Conservation (phyloP, 2,113 vertebrate genomes). For the Corydoras sp. region DNA sequence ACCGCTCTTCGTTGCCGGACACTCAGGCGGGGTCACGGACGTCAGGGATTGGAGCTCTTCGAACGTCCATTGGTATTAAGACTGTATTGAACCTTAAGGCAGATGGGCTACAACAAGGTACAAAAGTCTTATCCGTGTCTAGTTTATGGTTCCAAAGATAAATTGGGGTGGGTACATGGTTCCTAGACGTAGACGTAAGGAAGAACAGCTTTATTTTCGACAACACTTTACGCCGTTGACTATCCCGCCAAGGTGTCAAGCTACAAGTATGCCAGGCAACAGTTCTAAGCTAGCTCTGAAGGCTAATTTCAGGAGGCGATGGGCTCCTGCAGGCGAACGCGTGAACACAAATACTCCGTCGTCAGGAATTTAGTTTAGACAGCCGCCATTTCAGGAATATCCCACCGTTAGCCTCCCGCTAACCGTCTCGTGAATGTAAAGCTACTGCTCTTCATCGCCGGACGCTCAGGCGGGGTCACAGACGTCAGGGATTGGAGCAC, state of each 20-base stretch:
- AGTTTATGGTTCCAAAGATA: too few relatives aligned
- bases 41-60: too few relatives aligned
- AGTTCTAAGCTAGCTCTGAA: slow-evolving; percentile 16
- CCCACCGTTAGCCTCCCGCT: neutral
- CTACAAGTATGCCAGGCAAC: slow-evolving; percentile 23
- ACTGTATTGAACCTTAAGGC: too few relatives aligned
- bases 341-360: neutral
- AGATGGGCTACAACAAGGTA: too few relatives aligned
- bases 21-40: neutral
- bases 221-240: slow-evolving; percentile 31
- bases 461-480: neutral
- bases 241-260: slow-evolving; percentile 29
- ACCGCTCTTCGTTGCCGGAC: neutral
- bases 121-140: too few relatives aligned
- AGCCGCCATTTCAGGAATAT: too few relatives aligned
- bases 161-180: too few relatives aligned
- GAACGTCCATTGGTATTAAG: too few relatives aligned
- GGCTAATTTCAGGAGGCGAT: neutral
- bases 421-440: too few relatives aligned
- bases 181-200: too few relatives aligned
- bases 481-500: too few relatives aligned
- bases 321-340: neutral
- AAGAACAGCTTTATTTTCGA: slow-evolving; percentile 37
- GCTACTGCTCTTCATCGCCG: neutral
- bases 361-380: neutral